Evolutionary conservation across 2,797 vertebrate species (phyloP), one percentile per base, ranked within the genome.

Genomic region (Luscinia luscinia): DNA sequence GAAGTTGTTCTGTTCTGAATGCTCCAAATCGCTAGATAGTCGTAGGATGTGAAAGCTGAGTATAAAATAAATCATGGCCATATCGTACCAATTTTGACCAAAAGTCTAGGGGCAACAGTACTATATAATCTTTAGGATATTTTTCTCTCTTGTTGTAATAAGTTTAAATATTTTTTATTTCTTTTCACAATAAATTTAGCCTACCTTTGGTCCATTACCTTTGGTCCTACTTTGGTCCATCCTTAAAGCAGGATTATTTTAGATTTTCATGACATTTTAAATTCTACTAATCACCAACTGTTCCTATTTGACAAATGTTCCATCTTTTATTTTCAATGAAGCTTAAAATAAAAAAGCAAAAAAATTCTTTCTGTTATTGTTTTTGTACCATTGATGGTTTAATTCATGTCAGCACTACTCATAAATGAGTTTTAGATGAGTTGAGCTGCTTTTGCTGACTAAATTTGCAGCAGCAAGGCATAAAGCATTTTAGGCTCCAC

Each of bases 361-460:
- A 34, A 34, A 87, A 90, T 76, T 74, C 30, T 88, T 76, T 76
- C 57, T 87, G 36, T 69, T 51, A 62, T 66, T 92, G 63, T 73
- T 93, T 93, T 81, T 89, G 77, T 51, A 91, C 28, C 63, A 34
- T 45, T 81, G 69, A 59, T 93, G 66, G 24, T 81, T 96, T 96
- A 55, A 81, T 91, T 95, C 81, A 92, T 57, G 84, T 93, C 94
- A 96, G 93, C 95, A 95, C 48, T 95, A 90, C 70, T 93, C 67
- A 87, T 43, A 92, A 93, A 84, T 79, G 73, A 84, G 76, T 91
- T 96, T 92, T 93, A 94, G 62, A 96, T 81, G 55, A 90, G 61
- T 70, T 93, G 86, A 92, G 76, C 67, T 81, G 66, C 51, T 95
- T 96, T 90, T 94, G 91, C 84, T 94, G 92, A 88, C 94, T 76